Conservation (phyloP, 1,140 invertebrate genomes). For the Pogonomyrmex californicus region DNA sequence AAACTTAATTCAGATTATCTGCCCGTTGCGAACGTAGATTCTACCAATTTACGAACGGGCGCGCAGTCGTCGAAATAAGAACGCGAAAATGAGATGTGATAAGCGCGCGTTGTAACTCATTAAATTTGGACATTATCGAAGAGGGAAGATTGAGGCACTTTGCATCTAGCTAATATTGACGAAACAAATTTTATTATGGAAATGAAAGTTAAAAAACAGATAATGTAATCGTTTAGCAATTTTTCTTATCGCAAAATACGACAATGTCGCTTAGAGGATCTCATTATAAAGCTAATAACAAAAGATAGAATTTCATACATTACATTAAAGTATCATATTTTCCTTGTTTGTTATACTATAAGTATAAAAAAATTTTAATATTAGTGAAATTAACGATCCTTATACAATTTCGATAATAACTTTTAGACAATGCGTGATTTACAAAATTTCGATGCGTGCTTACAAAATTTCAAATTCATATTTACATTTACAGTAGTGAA, state of each 20-base stretch:
- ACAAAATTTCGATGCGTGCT: background rate
- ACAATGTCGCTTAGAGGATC: background rate
- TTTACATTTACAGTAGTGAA: background rate
- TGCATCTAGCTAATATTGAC: background rate
- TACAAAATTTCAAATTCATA: background rate
- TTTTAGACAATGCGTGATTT: background rate
- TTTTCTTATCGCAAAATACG: background rate
- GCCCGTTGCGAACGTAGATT: background rate
- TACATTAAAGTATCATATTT: background rate
- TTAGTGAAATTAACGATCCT: background rate
- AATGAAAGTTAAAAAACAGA: constrained; percentile 22
- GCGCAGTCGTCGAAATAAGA: background rate
- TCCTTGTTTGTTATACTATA: background rate
- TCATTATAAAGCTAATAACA: background rate
- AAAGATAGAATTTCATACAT: background rate
- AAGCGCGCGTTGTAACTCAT: background rate
- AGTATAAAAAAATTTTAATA: constrained; percentile 3
- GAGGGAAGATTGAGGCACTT: background rate
- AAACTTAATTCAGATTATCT: constrained; percentile 41
- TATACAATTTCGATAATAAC: background rate
- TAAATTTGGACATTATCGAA: constrained; percentile 31
- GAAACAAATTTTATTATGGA: constrained; percentile 37
- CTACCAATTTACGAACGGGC: constrained; percentile 17
- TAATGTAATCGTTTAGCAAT: constrained; percentile 17
- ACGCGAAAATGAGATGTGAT: constrained; percentile 1